Base-by-base conservation (phyloP, 2,888 invertebrate genomes). In the Andricus curvator region DNA sequence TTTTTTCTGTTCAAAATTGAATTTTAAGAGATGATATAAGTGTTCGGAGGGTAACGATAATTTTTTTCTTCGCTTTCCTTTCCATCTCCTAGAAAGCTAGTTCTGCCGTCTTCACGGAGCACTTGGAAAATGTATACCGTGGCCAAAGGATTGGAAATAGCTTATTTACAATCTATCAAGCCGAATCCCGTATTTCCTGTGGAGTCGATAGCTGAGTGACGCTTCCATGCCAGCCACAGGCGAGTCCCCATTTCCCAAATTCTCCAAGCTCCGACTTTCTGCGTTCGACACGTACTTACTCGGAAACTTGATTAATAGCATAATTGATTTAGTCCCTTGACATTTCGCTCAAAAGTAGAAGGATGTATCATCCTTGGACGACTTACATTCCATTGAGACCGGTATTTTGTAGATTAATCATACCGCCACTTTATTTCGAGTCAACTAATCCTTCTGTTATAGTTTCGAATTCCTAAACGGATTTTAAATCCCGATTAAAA, bases 181-280 rank as follows among this genome's bases (percentile, higher is more conserved):
- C 83, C 82, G 66, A 82, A 82, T 82, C 83, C 82, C 76, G 77
- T 65, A 82, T 82, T 80, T 82, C 82, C 87, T 87, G 92, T 85
- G 91, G 92, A 93, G 92, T 92, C 92, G 87, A 90, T 92, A 92
- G 90, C 90, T 92, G 92, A 92, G 89, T 88, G 92, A 91, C 88
- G 91, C 88, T 89, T 92, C 92, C 92, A 91, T 93, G 92, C 91
- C 89, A 90, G 89, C 89, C 88, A 88, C 87, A 88, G 85, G 90
- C 91, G 91, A 91, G 90, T 91, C 89, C 91, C 87, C 92, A 89
- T 91, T 91, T 89, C 89, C 89, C 83, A 87, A 84, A 88, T 88
- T 89, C 88, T 89, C 88, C 86, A 84, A 56, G 29, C 41, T 66
- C 33, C 66, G 66, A 48, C 66, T 74, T 68, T 80, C 77, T 56